Base-by-base conservation (phyloP, 2,113 vertebrate species). In the Pygoscelis antarcticus region DNA sequence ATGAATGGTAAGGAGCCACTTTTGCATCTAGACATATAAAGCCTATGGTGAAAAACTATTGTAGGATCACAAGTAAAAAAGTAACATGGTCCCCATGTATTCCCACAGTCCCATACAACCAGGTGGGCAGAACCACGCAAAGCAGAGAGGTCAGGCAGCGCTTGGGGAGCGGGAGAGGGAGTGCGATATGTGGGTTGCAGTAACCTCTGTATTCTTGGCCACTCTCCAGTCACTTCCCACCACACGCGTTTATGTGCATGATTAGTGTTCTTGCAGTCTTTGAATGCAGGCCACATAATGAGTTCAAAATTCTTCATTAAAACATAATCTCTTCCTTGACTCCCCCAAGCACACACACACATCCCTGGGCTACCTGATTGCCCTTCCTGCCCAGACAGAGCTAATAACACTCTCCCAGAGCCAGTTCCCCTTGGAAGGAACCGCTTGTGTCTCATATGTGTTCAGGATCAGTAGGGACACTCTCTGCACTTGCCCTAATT, bases 401-500 rank as follows among this genome's bases (percentile, higher is more conserved):
- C 42, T 27, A 34, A 14, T 16, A 57, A 44, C 58, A 74, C 16
- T 57, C 36, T 60, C 27, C 14, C 18, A 69, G 64, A 87, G 54
- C 29, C 0, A 0, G 20, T 36, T 75, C 34, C 42, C 52, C 23
- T 65, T 40, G 68, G 49, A 40, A 83, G 40, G 49, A 93, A 17
- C 16, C 1, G 0, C 90, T 92, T 32, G 34, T 83, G 77, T 84
- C 87, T 74, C 94, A 52, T 47, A 72, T 13, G 9, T 86, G 52
- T 58, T 82, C 19, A 22, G 76, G 66, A 65, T 88, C 72, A 94
- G 79, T 3, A 66, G 38, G 66, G 66, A 83, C 42, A 52, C 54
- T 60, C 42, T 54, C 82, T 72, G 92, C 84, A 66, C 78, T 94
- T 92, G 94, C 84, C 66, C 93, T 95, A 94, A 91, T 87, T 72